Percentiles rank a stretch among this genome's conserved stretches.
These are phyloP conservation scores for Pongo pygmaeus DNA, from an alignment of 2,113 vertebrate species.

Conservation along the genomic window DNA sequence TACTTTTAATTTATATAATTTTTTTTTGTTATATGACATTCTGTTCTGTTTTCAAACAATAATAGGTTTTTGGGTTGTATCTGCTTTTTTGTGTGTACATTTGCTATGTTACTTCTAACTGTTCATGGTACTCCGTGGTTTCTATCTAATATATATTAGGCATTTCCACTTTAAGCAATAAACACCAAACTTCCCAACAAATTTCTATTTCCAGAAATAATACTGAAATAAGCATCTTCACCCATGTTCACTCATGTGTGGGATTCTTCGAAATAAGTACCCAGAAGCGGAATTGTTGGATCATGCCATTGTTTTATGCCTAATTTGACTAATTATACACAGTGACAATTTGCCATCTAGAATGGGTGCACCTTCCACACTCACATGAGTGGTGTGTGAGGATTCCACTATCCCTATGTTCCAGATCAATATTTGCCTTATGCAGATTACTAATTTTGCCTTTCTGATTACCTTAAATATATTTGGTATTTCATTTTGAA, in stretches of 20 bases:
- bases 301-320: not conserved
- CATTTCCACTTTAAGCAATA: not conserved
- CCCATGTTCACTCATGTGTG: rapidly evolving
- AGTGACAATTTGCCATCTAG: not conserved
- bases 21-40: not conserved
- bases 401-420: not conserved
- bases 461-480: not conserved
- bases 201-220: not conserved
- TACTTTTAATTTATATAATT: not conserved
- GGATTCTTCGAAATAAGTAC: not conserved
- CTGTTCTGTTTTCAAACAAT: not conserved
- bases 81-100: not conserved
- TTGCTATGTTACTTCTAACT: not conserved
- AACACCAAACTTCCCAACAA: not conserved
- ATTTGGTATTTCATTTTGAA: not conserved
- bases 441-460: not conserved
- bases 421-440: not conserved
- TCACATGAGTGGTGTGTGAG: not conserved
- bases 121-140: not conserved
- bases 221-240: not conserved
- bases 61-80: not conserved
- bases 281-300: not conserved
- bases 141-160: not conserved
- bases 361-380: not conserved
- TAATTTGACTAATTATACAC: not conserved